These are phyloP conservation scores for Lasioglossum marginatum DNA, from an alignment of 2,888 invertebrate species.

Conservation along the genomic window DNA sequence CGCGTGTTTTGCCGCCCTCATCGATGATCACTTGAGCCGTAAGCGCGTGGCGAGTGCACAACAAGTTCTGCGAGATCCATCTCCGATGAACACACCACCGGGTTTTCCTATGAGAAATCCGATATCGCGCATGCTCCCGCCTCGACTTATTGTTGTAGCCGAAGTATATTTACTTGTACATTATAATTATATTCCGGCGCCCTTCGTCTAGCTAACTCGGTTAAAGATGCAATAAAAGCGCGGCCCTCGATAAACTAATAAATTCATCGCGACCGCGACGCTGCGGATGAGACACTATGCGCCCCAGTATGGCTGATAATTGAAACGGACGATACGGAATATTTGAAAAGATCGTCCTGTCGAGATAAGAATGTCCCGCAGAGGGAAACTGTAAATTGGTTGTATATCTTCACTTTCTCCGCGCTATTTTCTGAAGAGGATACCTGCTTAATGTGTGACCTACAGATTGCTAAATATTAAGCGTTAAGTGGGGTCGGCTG, in stretches of 20 bases:
- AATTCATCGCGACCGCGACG: neutral
- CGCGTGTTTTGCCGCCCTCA: conserved; percentile 5
- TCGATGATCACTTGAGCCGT: conserved; percentile 16
- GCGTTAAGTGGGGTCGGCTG: conserved; percentile 30
- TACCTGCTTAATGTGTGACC: conserved; percentile 14
- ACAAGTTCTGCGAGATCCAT: conserved; percentile 58
- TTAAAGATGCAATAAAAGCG: conserved; percentile 30
- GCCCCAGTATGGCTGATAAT: neutral
- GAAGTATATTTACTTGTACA: conserved; percentile 53
- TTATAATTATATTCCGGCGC: conserved; percentile 53
- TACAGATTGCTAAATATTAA: conserved; percentile 37
- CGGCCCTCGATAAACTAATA: neutral
- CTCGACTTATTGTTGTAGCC: conserved; percentile 42
- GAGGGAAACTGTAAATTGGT: conserved; percentile 20
- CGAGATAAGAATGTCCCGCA: neutral
- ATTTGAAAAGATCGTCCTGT: neutral
- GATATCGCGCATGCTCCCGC: conserved; percentile 63
- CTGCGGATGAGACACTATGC: too few species aligned
- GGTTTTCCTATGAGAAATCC: conserved; percentile 40
- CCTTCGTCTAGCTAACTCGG: conserved; percentile 32
- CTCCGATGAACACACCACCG: conserved; percentile 50
- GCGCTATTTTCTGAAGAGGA: conserved; percentile 29
- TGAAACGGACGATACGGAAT: neutral
- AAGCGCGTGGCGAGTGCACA: conserved; percentile 39
- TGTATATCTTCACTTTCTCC: conserved; percentile 38